Percentiles rank a stretch among this genome's conserved stretches.
Conservation (phyloP, 2,888 invertebrate species). For the Willowsia nigromaculata region DNA sequence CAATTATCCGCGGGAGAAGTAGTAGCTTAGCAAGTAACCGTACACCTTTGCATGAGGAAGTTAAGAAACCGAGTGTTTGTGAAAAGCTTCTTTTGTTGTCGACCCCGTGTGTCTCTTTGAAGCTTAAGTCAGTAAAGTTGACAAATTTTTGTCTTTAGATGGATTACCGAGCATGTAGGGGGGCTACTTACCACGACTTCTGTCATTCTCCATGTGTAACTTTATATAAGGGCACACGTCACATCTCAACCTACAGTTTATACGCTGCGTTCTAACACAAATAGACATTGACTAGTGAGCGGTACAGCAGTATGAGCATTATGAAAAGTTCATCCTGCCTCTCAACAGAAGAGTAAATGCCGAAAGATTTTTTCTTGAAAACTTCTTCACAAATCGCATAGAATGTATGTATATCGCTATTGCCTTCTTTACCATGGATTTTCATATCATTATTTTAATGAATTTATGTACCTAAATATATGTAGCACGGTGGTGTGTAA, state of each 20-base stretch:
- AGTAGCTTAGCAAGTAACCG: background rate
- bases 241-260: background rate
- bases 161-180: constrained; percentile 43
- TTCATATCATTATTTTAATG: constrained; percentile 28
- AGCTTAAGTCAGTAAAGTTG: constrained; percentile 73
- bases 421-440: background rate
- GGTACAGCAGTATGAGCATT: background rate
- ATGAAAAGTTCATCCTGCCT: background rate
- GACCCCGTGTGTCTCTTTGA: constrained; percentile 66
- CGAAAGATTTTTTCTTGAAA: too few species aligned
- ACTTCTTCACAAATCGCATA: too few species aligned
- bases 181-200: background rate
- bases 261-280: background rate
- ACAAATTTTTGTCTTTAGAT: constrained; percentile 76
- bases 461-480: constrained; percentile 4
- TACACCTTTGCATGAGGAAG: background rate
- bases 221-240: background rate
- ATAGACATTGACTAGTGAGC: background rate
- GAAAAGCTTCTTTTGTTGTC: constrained; percentile 65
- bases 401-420: background rate
- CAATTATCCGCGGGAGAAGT: background rate
- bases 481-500: background rate
- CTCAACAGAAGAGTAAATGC: background rate
- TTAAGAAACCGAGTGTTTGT: background rate
- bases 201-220: background rate